phyloP scores from a whole-genome alignment of 2,888 invertebrate species.

The Agrilus cyanescens region DNA sequence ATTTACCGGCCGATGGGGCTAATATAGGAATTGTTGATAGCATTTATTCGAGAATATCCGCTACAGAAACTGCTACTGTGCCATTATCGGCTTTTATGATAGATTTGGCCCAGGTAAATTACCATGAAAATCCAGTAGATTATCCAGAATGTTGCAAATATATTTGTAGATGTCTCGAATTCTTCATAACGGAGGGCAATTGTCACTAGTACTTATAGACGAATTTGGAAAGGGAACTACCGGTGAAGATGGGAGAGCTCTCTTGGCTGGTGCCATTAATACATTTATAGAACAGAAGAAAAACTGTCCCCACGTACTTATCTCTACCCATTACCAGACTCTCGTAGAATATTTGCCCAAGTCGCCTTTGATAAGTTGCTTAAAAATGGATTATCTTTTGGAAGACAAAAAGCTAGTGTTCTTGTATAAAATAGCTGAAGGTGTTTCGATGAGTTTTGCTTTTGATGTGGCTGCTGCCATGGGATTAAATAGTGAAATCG shows the following conservation, averaged over 20 bases:
- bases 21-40: constrained; percentile 58
- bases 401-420: constrained; percentile 45
- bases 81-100: constrained; percentile 78
- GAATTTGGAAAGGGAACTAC: constrained; percentile 84
- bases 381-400: constrained; percentile 27
- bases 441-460: constrained; percentile 54
- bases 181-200: constrained; percentile 48
- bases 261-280: constrained; percentile 57
- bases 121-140: not conserved
- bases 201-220: constrained; percentile 71
- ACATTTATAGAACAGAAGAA: constrained; percentile 46
- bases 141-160: not conserved
- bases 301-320: constrained; percentile 60
- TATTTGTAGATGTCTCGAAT: constrained; percentile 55
- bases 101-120: constrained; percentile 65
- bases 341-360: constrained; percentile 46
- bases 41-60: constrained; percentile 65
- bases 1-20: constrained; percentile 70
- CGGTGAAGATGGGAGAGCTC: constrained; percentile 60
- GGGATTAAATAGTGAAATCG: constrained; percentile 42
- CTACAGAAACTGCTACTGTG: constrained; percentile 63
- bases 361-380: constrained; percentile 31
- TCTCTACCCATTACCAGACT: constrained; percentile 68
- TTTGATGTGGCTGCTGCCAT: constrained; percentile 48
- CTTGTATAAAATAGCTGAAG: constrained; percentile 51